Conservation (phyloP, 1,140 invertebrate species). For the Drosophila elegans region DNA sequence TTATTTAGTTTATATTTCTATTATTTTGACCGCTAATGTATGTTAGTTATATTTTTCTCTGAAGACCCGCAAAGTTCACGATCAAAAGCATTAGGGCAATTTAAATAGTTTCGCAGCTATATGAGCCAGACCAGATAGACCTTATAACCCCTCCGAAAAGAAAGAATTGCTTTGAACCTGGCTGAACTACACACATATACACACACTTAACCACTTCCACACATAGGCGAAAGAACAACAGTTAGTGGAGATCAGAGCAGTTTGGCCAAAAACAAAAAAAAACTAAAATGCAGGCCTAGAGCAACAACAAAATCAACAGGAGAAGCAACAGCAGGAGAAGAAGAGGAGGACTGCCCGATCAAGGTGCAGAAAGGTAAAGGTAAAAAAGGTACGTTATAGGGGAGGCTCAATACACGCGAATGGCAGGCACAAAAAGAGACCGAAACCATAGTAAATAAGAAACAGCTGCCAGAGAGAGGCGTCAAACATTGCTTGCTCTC, state of each 20-base stretch:
- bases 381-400: conserved; percentile 61
- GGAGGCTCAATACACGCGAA: conserved; percentile 77
- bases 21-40: too few species aligned
- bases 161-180: conserved; percentile 73
- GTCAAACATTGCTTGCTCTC: conserved; percentile 19
- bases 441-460: conserved; percentile 80
- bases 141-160: conserved; percentile 36
- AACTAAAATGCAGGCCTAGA: conserved; percentile 61
- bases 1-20: too few species aligned
- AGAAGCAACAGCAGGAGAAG: conserved; percentile 41
- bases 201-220: conserved; percentile 17
- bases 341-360: conserved; percentile 45
- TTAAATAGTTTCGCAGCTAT: conserved; percentile 34
- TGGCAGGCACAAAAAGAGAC: conserved; percentile 68
- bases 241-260: conserved; percentile 55
- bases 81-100: conserved; percentile 46
- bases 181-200: conserved; percentile 67
- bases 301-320: conserved; percentile 39
- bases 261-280: conserved; percentile 41
- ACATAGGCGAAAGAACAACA: conserved; percentile 42
- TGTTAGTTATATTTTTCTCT: too few species aligned
- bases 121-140: conserved; percentile 21
- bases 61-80: conserved; percentile 27
- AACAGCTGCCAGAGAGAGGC: conserved; percentile 69
- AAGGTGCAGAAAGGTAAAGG: conserved; percentile 62